A percentile compares a stretch with the other conserved stretches of the same genome.
Conservation (phyloP, 2,113 vertebrate genomes). For the Eublepharis macularius region DNA sequence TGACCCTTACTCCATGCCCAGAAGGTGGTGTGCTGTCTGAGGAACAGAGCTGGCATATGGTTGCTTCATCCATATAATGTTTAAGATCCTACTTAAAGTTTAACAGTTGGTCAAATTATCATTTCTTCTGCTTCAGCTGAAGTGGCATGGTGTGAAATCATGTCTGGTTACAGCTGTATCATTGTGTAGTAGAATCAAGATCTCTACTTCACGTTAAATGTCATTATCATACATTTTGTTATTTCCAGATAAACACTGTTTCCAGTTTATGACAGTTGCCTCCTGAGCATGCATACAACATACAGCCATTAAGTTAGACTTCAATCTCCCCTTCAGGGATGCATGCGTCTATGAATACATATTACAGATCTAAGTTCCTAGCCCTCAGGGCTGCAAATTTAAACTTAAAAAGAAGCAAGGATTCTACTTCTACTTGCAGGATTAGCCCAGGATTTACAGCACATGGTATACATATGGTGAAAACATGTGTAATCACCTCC, state of each 20-base stretch:
- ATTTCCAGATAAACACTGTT: fast-evolving
- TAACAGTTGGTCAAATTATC: not conserved
- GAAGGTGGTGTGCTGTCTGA: not conserved
- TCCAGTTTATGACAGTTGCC: fast-evolving
- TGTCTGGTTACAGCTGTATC: not conserved
- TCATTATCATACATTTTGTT: fast-evolving
- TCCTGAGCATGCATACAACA: not conserved
- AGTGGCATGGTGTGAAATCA: not conserved
- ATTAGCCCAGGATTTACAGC: not conserved
- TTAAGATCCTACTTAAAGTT: not conserved
- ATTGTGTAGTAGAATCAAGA: no score
- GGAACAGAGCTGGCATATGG: not conserved
- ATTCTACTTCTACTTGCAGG: not conserved
- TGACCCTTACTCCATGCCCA: no score
- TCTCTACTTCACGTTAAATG: not conserved
- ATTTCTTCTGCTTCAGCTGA: not conserved
- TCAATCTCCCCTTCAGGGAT: not conserved
- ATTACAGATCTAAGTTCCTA: not conserved
- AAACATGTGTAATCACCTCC: no score
- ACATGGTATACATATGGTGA: not conserved
- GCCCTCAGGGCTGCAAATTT: not conserved
- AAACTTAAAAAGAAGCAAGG: not conserved
- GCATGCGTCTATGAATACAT: no score
- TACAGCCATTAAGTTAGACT: fast-evolving
- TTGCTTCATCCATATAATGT: not conserved